Evolutionary conservation across 37 sponge, comb jelly and placozoan species (phyloP).

Genomic region (Chondrosia reniformis): DNA sequence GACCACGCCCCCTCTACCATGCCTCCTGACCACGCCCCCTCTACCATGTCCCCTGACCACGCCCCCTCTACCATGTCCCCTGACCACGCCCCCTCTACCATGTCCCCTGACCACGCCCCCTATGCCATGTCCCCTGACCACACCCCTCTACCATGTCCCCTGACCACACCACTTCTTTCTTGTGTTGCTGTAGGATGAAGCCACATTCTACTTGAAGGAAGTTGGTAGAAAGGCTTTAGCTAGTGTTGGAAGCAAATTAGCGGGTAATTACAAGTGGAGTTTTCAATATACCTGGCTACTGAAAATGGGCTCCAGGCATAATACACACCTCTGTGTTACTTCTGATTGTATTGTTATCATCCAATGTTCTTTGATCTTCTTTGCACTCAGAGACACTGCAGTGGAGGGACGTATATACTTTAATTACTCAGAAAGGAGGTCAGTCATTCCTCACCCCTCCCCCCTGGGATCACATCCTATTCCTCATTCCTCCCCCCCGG

Average conservation of each 20-base stretch:
- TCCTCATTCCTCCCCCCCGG: too few species aligned
- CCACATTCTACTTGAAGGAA: slow-evolving; percentile 48
- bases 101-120: not conserved
- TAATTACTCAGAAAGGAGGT: slow-evolving; percentile 51
- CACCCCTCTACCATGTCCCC: not conserved
- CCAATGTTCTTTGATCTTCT: not conserved
- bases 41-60: not conserved
- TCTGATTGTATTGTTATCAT: too few species aligned
- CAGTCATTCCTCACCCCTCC: not conserved
- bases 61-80: not conserved
- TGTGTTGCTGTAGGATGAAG: slow-evolving; percentile 60
- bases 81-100: not conserved
- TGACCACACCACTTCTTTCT: not conserved
- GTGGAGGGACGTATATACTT: slow-evolving; percentile 64
- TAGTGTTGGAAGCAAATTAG: slow-evolving; percentile 51
- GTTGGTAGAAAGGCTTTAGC: slow-evolving; percentile 24
- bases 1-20: not conserved
- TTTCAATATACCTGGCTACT: too few species aligned
- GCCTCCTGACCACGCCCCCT: not conserved
- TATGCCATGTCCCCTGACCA: not conserved
- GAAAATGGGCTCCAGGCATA: too few species aligned
- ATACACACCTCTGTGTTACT: too few species aligned
- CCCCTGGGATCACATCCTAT: too few species aligned
- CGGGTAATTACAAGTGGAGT: slow-evolving; percentile 16
- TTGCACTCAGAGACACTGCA: slow-evolving; percentile 34